phyloP scores from a whole-genome alignment of 2,888 invertebrate species.

The Cepaea hortensis region DNA sequence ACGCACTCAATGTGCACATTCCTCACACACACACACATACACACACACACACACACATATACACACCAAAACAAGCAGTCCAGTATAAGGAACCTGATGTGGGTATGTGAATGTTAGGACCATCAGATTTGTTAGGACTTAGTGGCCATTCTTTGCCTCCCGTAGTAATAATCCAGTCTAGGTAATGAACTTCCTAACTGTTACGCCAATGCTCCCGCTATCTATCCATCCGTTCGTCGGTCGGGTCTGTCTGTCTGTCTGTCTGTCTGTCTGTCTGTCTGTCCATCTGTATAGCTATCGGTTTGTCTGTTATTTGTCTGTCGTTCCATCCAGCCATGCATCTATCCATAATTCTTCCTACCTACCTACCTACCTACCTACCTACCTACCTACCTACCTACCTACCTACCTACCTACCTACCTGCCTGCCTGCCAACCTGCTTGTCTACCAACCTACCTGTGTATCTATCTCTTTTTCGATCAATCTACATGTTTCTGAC shows the following conservation, averaged over 20 bases:
- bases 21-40: neutral
- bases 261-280: neutral
- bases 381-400: too few species aligned
- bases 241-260: neutral
- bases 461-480: neutral
- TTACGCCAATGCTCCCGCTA: too few species aligned
- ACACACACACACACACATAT: neutral
- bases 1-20: too few species aligned
- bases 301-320: too few species aligned
- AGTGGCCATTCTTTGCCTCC: neutral
- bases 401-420: too few species aligned
- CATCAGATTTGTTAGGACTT: neutral
- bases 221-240: too few species aligned
- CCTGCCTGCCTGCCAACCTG: too few species aligned
- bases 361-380: too few species aligned
- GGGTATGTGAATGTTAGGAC: neutral
- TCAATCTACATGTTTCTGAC: neutral
- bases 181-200: too few species aligned
- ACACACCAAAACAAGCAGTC: neutral
- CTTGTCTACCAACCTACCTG: neutral
- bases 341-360: too few species aligned
- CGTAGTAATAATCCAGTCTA: too few species aligned
- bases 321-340: too few species aligned
- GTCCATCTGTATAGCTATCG: neutral
- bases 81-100: neutral